Evolutionary conservation across 2,113 vertebrate genomes (phyloP).

Genomic region (Spheniscus mendiculus): DNA sequence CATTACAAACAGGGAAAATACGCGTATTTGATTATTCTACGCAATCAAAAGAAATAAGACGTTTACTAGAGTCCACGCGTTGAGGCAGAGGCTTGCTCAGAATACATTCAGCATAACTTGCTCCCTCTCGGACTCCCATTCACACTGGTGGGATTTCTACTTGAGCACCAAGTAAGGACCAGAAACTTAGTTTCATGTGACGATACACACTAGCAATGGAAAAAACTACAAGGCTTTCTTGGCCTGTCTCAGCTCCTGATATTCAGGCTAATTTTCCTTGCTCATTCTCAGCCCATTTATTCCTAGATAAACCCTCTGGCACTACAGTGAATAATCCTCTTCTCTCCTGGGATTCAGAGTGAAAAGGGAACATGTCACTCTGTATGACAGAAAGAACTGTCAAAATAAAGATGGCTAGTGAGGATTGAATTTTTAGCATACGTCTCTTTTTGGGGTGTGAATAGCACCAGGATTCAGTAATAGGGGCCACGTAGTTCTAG

Average conservation of each 20-base stretch:
- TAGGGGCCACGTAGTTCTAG: not conserved
- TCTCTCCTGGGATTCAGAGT: conserved; percentile 13
- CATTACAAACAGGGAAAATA: not conserved
- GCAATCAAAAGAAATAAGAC: not conserved
- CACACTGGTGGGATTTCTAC: not conserved
- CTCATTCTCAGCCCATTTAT: conserved; percentile 62
- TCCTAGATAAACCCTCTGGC: conserved; percentile 42
- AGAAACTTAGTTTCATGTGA: not conserved
- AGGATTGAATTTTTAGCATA: conserved; percentile 9
- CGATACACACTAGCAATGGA: not conserved
- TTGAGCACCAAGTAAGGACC: not conserved
- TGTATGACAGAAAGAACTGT: conserved; percentile 14
- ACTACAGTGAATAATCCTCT: conserved; percentile 40
- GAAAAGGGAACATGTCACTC: conserved; percentile 49
- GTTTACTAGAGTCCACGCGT: not conserved
- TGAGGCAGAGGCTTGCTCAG: not conserved
- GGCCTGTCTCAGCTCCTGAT: not conserved
- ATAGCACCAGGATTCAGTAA: conserved; percentile 38
- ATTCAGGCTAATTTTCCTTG: conserved; percentile 6
- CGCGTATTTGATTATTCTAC: not conserved
- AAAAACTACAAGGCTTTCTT: not conserved
- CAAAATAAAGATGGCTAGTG: conserved; percentile 41
- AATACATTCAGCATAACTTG: not conserved
- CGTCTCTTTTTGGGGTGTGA: not conserved
- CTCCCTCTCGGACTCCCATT: not conserved